These are phyloP conservation scores for Paracentrotus lividus DNA, from an alignment of 53 echinoderm and acorn worm genomes.

Conservation along the genomic window DNA sequence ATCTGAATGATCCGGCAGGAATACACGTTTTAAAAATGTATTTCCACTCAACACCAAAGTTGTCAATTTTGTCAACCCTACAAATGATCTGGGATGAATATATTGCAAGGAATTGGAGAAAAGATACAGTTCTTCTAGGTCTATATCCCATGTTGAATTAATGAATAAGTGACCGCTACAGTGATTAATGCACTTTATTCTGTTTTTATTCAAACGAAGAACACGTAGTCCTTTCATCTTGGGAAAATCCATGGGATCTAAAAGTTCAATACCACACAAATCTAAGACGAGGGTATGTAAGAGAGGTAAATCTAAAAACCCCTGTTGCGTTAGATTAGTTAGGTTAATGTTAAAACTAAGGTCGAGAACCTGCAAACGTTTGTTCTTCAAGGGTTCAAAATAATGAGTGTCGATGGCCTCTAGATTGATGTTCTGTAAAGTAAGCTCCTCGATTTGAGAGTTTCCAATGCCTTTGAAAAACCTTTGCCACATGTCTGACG, in stretches of 20 bases:
- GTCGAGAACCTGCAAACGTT: background rate
- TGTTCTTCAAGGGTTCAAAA: background rate
- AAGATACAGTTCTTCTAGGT: constrained; percentile 1
- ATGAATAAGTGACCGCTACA: background rate
- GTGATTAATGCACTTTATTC: too few species aligned
- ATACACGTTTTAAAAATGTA: background rate
- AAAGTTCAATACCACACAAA: background rate
- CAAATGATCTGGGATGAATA: background rate
- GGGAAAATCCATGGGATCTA: background rate
- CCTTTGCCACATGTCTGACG: background rate
- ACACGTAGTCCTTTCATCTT: background rate
- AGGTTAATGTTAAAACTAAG: background rate
- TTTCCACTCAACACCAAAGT: constrained; percentile 3
- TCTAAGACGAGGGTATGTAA: background rate
- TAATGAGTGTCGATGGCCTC: background rate
- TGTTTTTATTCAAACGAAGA: background rate
- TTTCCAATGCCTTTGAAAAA: background rate
- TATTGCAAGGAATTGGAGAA: background rate
- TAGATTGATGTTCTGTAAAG: background rate
- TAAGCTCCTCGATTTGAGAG: background rate
- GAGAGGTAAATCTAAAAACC: background rate
- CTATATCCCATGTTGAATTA: constrained; percentile 14
- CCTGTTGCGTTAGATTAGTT: background rate
- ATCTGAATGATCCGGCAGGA: background rate
- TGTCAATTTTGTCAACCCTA: background rate